A percentile compares a stretch with the other conserved stretches of the same genome.
Evolutionary conservation across 1,140 invertebrate genomes (phyloP).

Genomic region (Penaeus vannamei): DNA sequence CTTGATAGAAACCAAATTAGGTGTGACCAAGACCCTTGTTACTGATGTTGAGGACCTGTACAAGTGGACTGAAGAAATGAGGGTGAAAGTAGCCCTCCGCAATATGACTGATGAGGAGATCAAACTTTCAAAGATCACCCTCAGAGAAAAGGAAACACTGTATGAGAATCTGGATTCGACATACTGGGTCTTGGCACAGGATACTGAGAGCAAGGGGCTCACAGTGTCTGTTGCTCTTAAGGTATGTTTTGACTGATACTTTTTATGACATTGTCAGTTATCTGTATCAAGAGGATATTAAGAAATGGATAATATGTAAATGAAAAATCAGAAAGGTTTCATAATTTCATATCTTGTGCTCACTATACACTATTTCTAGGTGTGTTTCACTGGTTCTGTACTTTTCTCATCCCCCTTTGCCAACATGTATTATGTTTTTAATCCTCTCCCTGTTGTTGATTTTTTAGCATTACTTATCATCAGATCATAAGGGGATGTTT

Average conservation of each 20-base stretch:
- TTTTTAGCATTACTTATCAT: too few relatives aligned
- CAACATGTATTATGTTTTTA: too few relatives aligned
- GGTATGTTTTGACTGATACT: background rate
- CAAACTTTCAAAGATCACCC: slow-evolving; percentile 32
- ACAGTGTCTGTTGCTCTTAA: slow-evolving; percentile 47
- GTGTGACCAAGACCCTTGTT: slow-evolving; percentile 45
- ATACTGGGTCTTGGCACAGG: slow-evolving; percentile 52
- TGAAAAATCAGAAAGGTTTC: too few relatives aligned
- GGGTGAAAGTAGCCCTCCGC: slow-evolving; percentile 44
- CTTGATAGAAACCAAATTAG: slow-evolving; percentile 51
- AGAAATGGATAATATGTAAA: too few relatives aligned
- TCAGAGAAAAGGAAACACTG: slow-evolving; percentile 46
- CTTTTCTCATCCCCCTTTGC: too few relatives aligned
- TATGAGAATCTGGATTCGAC: slow-evolving; percentile 55
- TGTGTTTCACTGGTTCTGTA: too few relatives aligned
- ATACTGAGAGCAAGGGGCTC: slow-evolving; percentile 48
- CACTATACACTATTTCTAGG: too few relatives aligned
- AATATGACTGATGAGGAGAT: slow-evolving; percentile 25
- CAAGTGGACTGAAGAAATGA: slow-evolving; percentile 54
- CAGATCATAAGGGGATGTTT: too few relatives aligned
- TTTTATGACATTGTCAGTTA: too few relatives aligned
- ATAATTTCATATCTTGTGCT: too few relatives aligned
- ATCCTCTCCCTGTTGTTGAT: too few relatives aligned
- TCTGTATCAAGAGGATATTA: too few relatives aligned
- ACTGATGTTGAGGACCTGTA: slow-evolving; percentile 55